Conservation (phyloP, 2,888 invertebrate species). For the Amiota minor region DNA sequence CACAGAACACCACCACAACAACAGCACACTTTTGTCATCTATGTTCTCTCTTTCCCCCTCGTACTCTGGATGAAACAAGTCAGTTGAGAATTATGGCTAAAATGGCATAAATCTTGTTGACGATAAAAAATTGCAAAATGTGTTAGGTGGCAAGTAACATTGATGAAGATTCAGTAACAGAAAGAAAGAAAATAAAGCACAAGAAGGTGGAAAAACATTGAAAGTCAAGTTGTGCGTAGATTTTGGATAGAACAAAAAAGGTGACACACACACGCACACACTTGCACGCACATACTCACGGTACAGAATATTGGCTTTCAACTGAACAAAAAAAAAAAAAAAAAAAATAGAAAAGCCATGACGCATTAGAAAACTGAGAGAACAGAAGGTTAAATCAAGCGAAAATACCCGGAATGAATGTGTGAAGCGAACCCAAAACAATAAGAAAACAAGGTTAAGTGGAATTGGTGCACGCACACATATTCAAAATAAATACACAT, state of each 20-base stretch:
- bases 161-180: slow-evolving; percentile 1
- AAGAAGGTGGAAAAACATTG: not conserved
- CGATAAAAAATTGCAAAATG: slow-evolving; percentile 55
- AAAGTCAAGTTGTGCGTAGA: slow-evolving; percentile 7
- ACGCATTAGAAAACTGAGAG: not conserved
- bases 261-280: not conserved
- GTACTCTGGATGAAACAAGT: slow-evolving; percentile 9
- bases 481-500: not conserved
- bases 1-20: no score
- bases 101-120: slow-evolving; percentile 60
- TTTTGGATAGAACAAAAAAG: slow-evolving; percentile 3
- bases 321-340: not conserved
- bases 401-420: not conserved
- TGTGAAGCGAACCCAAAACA: not conserved
- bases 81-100: slow-evolving; percentile 55
- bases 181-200: not conserved
- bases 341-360: not conserved
- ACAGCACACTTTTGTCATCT: no score
- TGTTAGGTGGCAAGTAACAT: not conserved
- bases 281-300: not conserved
- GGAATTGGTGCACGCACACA: slow-evolving; percentile 2
- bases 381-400: not conserved
- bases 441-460: slow-evolving; percentile 10
- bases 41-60: not conserved
- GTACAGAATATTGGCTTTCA: not conserved